Evolutionary conservation across 2,888 invertebrate species (phyloP).

Genomic region (Acleris cristana): DNA sequence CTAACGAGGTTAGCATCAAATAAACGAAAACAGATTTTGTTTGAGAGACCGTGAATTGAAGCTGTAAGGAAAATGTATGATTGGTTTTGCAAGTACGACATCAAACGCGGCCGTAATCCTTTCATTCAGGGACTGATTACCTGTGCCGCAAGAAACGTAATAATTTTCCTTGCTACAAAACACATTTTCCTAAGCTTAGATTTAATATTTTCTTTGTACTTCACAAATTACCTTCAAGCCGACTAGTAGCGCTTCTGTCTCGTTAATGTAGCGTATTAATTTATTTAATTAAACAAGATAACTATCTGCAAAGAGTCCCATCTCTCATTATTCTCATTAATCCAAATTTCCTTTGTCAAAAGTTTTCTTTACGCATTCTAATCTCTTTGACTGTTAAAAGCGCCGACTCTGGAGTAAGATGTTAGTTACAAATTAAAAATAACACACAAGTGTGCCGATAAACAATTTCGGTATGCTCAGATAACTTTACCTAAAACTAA

Average conservation of each 20-base stretch:
- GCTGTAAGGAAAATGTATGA: slow-evolving; percentile 59
- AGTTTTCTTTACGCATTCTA: no score
- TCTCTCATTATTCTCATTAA: no score
- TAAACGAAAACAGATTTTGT: neutral
- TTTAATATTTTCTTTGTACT: slow-evolving; percentile 14
- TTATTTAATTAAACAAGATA: no score
- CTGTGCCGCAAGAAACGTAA: slow-evolving; percentile 52
- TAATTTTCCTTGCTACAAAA: slow-evolving; percentile 6
- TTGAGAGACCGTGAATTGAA: slow-evolving; percentile 42
- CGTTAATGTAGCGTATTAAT: neutral
- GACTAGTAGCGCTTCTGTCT: neutral
- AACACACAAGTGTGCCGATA: neutral
- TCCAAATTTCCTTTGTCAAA: no score
- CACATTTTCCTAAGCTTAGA: slow-evolving; percentile 15
- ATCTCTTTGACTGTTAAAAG: no score
- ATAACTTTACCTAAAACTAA: slow-evolving; percentile 12
- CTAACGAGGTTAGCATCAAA: slow-evolving; percentile 8
- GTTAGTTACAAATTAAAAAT: no score
- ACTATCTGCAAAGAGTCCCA: no score
- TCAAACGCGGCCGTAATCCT: slow-evolving; percentile 57
- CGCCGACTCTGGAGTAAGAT: no score
- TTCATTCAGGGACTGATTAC: slow-evolving; percentile 61
- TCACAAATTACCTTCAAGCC: slow-evolving; percentile 4
- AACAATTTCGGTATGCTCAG: neutral
- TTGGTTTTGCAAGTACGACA: slow-evolving; percentile 62